Percentiles rank a stretch among this genome's conserved stretches.
phyloP scores from a whole-genome alignment of 2,888 invertebrate genomes.

The Drosophila rubida region DNA sequence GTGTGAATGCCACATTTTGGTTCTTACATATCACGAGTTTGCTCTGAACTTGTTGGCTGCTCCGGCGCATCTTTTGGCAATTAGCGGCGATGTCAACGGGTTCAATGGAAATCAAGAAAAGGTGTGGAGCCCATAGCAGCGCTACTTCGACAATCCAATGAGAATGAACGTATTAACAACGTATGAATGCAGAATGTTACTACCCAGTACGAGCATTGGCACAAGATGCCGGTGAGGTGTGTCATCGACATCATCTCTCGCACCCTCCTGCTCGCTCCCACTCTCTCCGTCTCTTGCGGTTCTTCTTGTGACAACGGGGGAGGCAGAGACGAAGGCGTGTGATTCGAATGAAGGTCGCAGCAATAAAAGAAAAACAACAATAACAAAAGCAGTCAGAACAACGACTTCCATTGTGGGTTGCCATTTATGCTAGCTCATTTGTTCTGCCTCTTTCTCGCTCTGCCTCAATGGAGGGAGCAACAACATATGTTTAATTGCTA shows the following conservation, averaged over 20 bases:
- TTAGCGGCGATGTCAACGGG: constrained; percentile 74
- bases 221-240: constrained; percentile 56
- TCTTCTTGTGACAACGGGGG: constrained; percentile 32
- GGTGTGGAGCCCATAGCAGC: constrained; percentile 63
- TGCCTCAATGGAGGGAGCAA: constrained; percentile 34
- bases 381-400: constrained; percentile 22
- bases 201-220: constrained; percentile 22
- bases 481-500: constrained; percentile 76
- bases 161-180: background rate
- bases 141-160: background rate
- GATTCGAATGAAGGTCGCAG: constrained; percentile 70
- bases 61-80: constrained; percentile 64
- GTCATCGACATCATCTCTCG: constrained; percentile 69
- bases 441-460: constrained; percentile 32
- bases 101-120: constrained; percentile 68
- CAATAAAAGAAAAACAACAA: constrained; percentile 30
- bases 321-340: constrained; percentile 47
- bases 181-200: constrained; percentile 38
- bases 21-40: constrained; percentile 65
- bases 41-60: constrained; percentile 58
- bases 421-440: constrained; percentile 72
- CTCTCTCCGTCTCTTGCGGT: constrained; percentile 20
- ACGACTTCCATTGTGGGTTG: constrained; percentile 48
- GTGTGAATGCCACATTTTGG: constrained; percentile 41
- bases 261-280: constrained; percentile 25